Evolutionary conservation across 2,797 vertebrate genomes (phyloP).

Genomic region (Odontamblyopus lacepedii): DNA sequence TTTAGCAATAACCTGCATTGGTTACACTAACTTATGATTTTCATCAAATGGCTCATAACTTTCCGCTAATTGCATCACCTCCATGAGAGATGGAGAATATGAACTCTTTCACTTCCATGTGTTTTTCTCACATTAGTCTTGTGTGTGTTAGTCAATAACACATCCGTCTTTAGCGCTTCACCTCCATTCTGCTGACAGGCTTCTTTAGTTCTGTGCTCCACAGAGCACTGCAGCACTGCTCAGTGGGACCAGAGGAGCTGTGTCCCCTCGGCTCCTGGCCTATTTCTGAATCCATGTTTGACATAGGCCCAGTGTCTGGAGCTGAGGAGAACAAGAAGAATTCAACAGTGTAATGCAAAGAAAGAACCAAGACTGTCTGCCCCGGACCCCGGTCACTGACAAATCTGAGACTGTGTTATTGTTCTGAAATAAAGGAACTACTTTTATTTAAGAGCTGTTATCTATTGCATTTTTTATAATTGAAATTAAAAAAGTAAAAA

Average conservation of each 20-base stretch:
- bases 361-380: slow-evolving; percentile 58
- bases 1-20: slow-evolving; percentile 8
- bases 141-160: slow-evolving; percentile 43
- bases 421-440: not conserved
- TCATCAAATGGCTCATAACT: slow-evolving; percentile 46
- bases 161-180: slow-evolving; percentile 54
- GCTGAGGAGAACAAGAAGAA: slow-evolving; percentile 59
- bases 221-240: slow-evolving; percentile 44
- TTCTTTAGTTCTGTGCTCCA: slow-evolving; percentile 33
- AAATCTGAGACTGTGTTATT: not conserved
- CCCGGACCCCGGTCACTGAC: slow-evolving; percentile 26
- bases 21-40: slow-evolving; percentile 22
- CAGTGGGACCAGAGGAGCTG: slow-evolving; percentile 53
- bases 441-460: not conserved
- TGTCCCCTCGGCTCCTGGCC: slow-evolving; percentile 71
- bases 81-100: slow-evolving; percentile 33
- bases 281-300: slow-evolving; percentile 78
- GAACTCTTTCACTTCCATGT: slow-evolving; percentile 40
- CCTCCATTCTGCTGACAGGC: slow-evolving; percentile 57
- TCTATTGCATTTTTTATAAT: not conserved
- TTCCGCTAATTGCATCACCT: slow-evolving; percentile 61
- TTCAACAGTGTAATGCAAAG: slow-evolving; percentile 53
- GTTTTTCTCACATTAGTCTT: slow-evolving; percentile 46
- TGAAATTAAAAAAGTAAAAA: not conserved
- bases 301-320: slow-evolving; percentile 66